Evolutionary conservation across 2,113 vertebrate genomes (phyloP).

Genomic region (Prochilodus magdalenae): DNA sequence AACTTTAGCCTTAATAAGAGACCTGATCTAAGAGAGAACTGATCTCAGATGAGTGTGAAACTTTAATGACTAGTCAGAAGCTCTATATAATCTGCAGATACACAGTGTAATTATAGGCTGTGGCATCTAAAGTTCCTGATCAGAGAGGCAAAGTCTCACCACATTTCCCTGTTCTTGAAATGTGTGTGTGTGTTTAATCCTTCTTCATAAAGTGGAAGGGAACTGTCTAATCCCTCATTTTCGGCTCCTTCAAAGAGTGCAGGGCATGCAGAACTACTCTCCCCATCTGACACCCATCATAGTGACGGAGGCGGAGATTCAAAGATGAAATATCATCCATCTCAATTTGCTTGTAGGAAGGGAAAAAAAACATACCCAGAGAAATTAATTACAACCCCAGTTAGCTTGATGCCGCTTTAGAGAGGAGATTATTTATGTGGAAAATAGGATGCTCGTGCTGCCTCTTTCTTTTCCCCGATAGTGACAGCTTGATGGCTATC

Average conservation of each 20-base stretch:
- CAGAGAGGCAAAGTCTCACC: slow-evolving; percentile 7
- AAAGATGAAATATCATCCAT: slow-evolving; percentile 62
- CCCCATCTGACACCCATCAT: slow-evolving; percentile 27
- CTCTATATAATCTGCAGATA: slow-evolving; percentile 20
- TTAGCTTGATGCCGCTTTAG: slow-evolving; percentile 61
- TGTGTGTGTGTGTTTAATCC: slow-evolving; percentile 13
- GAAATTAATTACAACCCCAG: slow-evolving; percentile 68
- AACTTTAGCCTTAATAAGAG: slow-evolving; percentile 24
- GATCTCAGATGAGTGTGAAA: slow-evolving; percentile 33
- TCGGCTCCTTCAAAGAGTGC: slow-evolving; percentile 29
- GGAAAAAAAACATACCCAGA: slow-evolving; percentile 40
- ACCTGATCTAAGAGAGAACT: not conserved
- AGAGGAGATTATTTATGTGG: slow-evolving; percentile 71
- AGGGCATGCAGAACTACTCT: slow-evolving; percentile 30
- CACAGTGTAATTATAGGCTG: slow-evolving; percentile 12
- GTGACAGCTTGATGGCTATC: slow-evolving; percentile 74
- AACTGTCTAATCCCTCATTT: slow-evolving; percentile 31
- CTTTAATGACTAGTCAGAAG: slow-evolving; percentile 16
- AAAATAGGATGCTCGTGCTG: slow-evolving; percentile 52
- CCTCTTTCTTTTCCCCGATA: slow-evolving; percentile 54
- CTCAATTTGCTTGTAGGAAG: slow-evolving; percentile 62
- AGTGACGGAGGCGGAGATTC: slow-evolving; percentile 37
- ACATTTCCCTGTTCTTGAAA: slow-evolving; percentile 11
- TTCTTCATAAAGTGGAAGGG: not conserved
- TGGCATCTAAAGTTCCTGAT: slow-evolving; percentile 11